Evolutionary conservation across 2,113 vertebrate genomes (phyloP), one percentile per base, ranked within the genome.

Genomic region (Desmodus rotundus): DNA sequence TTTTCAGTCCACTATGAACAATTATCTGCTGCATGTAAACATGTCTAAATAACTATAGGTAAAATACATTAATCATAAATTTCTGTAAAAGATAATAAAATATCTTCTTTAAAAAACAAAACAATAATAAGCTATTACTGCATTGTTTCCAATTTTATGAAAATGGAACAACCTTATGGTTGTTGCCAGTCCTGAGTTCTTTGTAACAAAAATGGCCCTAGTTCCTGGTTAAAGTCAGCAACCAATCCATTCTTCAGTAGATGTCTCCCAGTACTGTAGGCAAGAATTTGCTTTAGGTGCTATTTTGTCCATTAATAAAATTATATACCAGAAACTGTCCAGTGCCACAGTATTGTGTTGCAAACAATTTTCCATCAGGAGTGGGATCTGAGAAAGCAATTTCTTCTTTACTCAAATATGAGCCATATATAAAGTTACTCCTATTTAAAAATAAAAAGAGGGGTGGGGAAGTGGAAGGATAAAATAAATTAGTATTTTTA

Each of bases 351-450:
- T 99, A 99, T 92, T 99, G 98, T 1, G 99, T 99, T 87, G 99
- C 99, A 94, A 99, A 99, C 90, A 99, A 99, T 95, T 99, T 99
- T 56, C 99, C 99, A 81, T 99, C 99, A 2, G 99, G 99, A 36
- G 99, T 99, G 13, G 99, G 99, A 98, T 99, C 99, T 14, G 99
- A 99, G 98, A 99, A 99, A 45, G 99, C 99, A 3, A 99, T 99
- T 99, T 99, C 99, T 89, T 99, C 99, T 98, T 99, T 99, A 98
- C 99, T 99, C 97, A 99, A 98, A 97, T 99, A 99, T 1, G 99
- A 99, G 91, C 99, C 99, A 74, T 99, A 99, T 68, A 99, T 99
- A 97, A 99, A 99, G 98, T 99, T 99, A 98, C 99, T 99, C 98
- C 99, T 99, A 98, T 95, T 91, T n/a, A 41, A 89, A 56, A 45